Conservation (phyloP, 2,113 vertebrate genomes). For the Myiopsitta monachus region DNA sequence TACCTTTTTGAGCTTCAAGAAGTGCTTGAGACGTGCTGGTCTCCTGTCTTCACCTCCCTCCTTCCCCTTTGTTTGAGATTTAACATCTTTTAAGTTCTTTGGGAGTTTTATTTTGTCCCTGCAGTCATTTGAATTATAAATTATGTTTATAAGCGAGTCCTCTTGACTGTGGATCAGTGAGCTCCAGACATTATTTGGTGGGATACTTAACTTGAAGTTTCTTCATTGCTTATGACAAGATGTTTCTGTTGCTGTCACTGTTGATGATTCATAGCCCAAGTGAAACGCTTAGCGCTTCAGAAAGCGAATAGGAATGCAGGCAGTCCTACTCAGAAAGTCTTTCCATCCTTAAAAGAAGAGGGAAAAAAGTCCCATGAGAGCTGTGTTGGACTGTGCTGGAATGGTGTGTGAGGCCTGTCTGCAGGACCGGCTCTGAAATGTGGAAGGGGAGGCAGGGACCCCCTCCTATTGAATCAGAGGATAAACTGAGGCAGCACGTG, state of each 20-base stretch:
- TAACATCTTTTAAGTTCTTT: background rate
- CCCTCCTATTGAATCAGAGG: background rate
- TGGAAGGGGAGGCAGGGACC: background rate
- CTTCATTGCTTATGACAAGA: conserved; percentile 57
- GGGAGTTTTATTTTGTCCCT: conserved; percentile 5
- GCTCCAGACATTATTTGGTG: conserved; percentile 35
- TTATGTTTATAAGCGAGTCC: background rate
- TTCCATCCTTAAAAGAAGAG: background rate
- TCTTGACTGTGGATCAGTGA: conserved; percentile 21
- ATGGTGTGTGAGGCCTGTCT: background rate
- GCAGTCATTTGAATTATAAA: conserved; percentile 1
- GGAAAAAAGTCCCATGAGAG: background rate
- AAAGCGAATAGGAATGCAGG: background rate
- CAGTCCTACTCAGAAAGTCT: background rate
- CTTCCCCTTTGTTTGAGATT: background rate
- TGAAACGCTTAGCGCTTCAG: conserved; percentile 43
- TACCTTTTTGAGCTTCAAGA: background rate
- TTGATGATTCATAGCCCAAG: conserved; percentile 54
- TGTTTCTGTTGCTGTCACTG: conserved; percentile 57
- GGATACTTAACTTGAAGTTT: conserved; percentile 55
- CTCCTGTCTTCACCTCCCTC: background rate
- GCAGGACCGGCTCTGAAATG: background rate
- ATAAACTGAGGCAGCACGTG: background rate
- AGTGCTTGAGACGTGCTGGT: background rate
- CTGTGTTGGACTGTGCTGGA: background rate